Conservation (phyloP, 1,140 invertebrate species). For the Platyscapa corneri region DNA sequence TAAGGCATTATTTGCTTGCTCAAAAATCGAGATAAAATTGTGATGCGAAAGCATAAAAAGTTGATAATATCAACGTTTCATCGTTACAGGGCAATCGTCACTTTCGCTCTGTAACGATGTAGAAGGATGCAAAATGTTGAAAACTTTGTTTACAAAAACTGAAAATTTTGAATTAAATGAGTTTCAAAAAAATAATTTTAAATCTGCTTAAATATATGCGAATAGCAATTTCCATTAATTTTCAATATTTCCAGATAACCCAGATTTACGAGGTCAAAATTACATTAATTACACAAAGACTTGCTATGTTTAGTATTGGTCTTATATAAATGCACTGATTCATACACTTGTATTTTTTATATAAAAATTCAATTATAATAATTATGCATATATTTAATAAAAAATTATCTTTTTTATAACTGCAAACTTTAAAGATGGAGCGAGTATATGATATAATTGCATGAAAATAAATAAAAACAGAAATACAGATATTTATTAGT, state of each 20-base stretch:
- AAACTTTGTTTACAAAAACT: neutral
- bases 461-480: no score
- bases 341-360: neutral
- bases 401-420: neutral
- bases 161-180: neutral
- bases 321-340: neutral
- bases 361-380: neutral
- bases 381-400: neutral
- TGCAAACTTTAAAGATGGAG: no score
- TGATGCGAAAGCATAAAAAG: neutral
- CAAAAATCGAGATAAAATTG: neutral
- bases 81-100: neutral
- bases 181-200: neutral
- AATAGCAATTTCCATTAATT: neutral
- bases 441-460: no score
- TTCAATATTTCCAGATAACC: neutral
- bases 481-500: no score
- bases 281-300: neutral
- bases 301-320: neutral
- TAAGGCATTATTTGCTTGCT: neutral
- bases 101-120: neutral
- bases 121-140: neutral
- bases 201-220: neutral
- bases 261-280: neutral
- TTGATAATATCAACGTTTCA: slow-evolving; percentile 2